Evolutionary conservation across 2,888 invertebrate genomes (phyloP).

Genomic region (Hedychridium roseum): DNA sequence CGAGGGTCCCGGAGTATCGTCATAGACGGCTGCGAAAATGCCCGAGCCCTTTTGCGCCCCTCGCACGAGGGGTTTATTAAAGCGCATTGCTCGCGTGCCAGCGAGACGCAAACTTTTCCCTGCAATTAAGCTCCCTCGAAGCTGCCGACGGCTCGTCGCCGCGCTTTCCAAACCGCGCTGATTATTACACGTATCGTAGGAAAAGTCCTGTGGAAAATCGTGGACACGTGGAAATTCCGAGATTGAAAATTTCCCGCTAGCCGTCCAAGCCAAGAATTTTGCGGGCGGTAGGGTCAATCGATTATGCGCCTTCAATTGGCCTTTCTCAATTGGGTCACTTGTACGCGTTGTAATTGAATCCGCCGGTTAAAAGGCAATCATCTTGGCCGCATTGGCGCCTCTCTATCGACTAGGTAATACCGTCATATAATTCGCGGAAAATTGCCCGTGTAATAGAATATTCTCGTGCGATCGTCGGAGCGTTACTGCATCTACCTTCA

Average conservation of each 20-base stretch:
- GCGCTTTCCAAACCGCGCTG: too few relatives aligned
- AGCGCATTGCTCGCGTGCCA: slow-evolving; percentile 41
- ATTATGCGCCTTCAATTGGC: slow-evolving; percentile 18
- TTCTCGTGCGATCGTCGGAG: slow-evolving; percentile 27
- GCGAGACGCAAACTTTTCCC: slow-evolving; percentile 44
- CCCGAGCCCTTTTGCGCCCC: slow-evolving; percentile 11
- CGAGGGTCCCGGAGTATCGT: slow-evolving; percentile 2
- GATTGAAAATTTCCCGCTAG: slow-evolving; percentile 8
- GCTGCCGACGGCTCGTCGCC: too few relatives aligned
- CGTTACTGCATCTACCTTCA: slow-evolving; percentile 18
- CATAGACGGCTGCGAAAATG: slow-evolving; percentile 12
- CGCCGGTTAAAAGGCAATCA: slow-evolving; percentile 39
- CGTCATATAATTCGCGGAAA: slow-evolving; percentile 32
- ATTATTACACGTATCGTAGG: too few relatives aligned
- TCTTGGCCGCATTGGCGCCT: slow-evolving; percentile 26
- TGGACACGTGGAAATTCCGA: too few relatives aligned
- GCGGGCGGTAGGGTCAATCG: neutral
- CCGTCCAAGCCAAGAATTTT: neutral
- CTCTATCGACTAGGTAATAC: slow-evolving; percentile 15
- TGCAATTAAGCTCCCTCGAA: slow-evolving; percentile 51
- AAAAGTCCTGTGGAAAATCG: too few relatives aligned
- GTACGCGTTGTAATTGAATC: slow-evolving; percentile 32
- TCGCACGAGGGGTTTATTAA: slow-evolving; percentile 43
- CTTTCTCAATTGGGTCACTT: slow-evolving; percentile 29
- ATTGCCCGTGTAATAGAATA: slow-evolving; percentile 39